phyloP scores from a whole-genome alignment of 2,888 invertebrate species.

The Xylocampa areola region DNA sequence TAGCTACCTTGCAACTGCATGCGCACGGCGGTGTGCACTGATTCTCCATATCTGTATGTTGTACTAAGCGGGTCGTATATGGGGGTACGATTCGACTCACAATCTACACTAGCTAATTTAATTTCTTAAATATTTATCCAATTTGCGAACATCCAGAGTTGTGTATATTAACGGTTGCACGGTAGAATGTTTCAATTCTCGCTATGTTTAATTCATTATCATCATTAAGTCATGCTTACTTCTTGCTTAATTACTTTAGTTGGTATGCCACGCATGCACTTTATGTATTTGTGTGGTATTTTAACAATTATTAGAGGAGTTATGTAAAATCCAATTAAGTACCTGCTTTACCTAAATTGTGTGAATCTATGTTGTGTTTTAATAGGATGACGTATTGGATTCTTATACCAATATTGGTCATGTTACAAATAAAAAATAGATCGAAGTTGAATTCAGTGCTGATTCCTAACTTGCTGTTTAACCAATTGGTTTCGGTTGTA shows the following conservation, averaged over 20 bases:
- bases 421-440: slow-evolving; percentile 12
- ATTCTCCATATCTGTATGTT: slow-evolving; percentile 21
- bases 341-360: slow-evolving; percentile 34
- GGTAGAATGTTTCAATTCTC: slow-evolving; percentile 24
- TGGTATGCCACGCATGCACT: slow-evolving; percentile 25
- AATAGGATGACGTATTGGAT: slow-evolving; percentile 32
- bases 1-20: slow-evolving; percentile 13
- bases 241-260: slow-evolving; percentile 34
- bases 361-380: slow-evolving; percentile 1
- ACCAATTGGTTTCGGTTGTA: no score
- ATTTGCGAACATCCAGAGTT: slow-evolving; percentile 10
- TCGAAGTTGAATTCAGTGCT: neutral
- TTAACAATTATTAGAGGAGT: slow-evolving; percentile 34
- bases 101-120: slow-evolving; percentile 10
- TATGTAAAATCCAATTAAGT: slow-evolving; percentile 40
- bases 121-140: slow-evolving; percentile 22
- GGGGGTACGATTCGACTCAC: slow-evolving; percentile 13
- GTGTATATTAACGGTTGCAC: slow-evolving; percentile 11
- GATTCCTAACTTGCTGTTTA: no score
- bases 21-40: slow-evolving; percentile 13
- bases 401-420: slow-evolving; percentile 14
- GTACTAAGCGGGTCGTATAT: slow-evolving; percentile 13
- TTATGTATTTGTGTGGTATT: slow-evolving; percentile 36
- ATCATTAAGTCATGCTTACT: slow-evolving; percentile 34
- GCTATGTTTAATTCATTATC: slow-evolving; percentile 44